Evolutionary conservation across 2,113 vertebrate species (phyloP), one percentile per base, ranked within the genome.

Genomic region (Odocoileus hemionus): DNA sequence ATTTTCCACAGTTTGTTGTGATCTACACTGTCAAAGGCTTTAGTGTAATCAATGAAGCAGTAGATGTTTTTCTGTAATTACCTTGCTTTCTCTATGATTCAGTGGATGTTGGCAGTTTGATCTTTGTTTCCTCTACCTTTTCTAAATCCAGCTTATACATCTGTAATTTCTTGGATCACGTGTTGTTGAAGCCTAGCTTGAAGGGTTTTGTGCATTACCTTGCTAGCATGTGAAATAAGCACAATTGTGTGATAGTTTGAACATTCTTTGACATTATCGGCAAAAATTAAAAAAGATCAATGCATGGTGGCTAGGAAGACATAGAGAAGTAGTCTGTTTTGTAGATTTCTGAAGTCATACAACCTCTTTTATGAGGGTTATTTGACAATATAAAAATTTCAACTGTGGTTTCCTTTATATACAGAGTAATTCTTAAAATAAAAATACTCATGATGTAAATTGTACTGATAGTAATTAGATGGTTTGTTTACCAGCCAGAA

Each of bases 341-440:
- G 70, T 6, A 61, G 2, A 57, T 43, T 89, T 57, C 19, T 82
- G 33, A 85, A 93, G 57, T 45, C 33, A 67, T 39, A 39, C 3
- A 36, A n/a, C 7, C 7, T 93, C n/a, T 61, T 80, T 86, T 76
- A 82, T 21, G 12, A 36, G 15, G 80, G 12, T 60, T 43, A 30
- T 76, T 92, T 30, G 7, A 19, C 11, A 74, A 52, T 26, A 85
- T 52, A 8, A 89, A 89, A 86, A 54, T 60, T 85, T 92, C 9
- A 89, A 45, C 61, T 92, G 39, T 67, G 11, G 4, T 58, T 80
- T 89, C 12, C 57, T 87, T 90, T 93, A 92, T 78, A 47, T 79
- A 78, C 47, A 94, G 8, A 17, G 3, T 1, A 88, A 50, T 7
- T 96, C 11, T 89, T 28, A 94, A 95, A 88, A 95, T 91, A 91